Percentiles rank a stretch among this genome's conserved stretches.
These are phyloP conservation scores for Epiblema foenella DNA, from an alignment of 2,888 invertebrate genomes.

Conservation along the genomic window DNA sequence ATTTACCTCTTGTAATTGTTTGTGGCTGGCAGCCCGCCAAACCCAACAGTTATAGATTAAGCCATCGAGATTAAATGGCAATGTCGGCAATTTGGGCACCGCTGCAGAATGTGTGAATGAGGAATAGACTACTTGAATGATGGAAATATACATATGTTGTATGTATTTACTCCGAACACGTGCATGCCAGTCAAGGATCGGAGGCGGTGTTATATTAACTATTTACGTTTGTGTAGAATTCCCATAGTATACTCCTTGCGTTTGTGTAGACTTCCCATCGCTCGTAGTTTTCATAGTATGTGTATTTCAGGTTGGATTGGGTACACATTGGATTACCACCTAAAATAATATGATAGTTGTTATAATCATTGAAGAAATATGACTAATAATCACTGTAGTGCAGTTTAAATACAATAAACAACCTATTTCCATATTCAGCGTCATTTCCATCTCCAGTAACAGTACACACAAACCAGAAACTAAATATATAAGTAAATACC, in stretches of 20 bases:
- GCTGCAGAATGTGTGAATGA: slow-evolving; percentile 6
- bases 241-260: background rate
- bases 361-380: too few relatives aligned
- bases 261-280: background rate
- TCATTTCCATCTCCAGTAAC: too few relatives aligned
- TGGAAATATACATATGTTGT: background rate
- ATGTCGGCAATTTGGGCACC: slow-evolving; percentile 22
- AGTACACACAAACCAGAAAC: too few relatives aligned
- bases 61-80: slow-evolving; percentile 25
- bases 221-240: too few relatives aligned
- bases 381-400: too few relatives aligned
- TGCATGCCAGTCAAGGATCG: background rate
- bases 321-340: too few relatives aligned
- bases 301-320: too few relatives aligned
- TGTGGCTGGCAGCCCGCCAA: slow-evolving; percentile 37
- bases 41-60: slow-evolving; percentile 39
- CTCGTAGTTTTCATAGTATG: background rate
- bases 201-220: background rate
- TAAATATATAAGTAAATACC: too few relatives aligned
- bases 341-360: too few relatives aligned
- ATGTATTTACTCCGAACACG: background rate
- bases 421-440: too few relatives aligned
- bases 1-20: slow-evolving; percentile 14
- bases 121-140: background rate
- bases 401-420: too few relatives aligned